Evolutionary conservation across 2,888 invertebrate species (phyloP).

Genomic region (Ceramica pisi): DNA sequence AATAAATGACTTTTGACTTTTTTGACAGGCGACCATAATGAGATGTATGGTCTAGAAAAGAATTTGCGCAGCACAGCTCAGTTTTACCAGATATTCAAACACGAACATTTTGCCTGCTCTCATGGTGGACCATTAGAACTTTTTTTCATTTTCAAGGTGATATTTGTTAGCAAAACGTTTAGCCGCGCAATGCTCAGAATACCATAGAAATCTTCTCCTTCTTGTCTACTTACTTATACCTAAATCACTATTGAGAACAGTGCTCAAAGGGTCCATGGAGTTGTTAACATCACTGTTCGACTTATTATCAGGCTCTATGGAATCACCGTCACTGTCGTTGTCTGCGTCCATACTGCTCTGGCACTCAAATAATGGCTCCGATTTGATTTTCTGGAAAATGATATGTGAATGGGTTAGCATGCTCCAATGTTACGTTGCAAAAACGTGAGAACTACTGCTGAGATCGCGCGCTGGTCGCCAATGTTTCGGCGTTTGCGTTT

Average conservation of each 20-base stretch:
- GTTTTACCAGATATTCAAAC: too few relatives aligned
- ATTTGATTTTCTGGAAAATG: constrained; percentile 78
- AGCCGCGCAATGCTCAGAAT: too few relatives aligned
- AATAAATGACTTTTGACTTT: too few relatives aligned
- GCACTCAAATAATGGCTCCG: constrained; percentile 75
- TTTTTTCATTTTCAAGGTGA: too few relatives aligned
- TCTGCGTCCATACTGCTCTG: constrained; percentile 60
- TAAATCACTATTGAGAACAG: constrained; percentile 77
- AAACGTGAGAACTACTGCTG: neutral
- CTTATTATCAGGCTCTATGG: constrained; percentile 33
- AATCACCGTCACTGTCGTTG: constrained; percentile 51
- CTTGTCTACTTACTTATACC: constrained; percentile 71
- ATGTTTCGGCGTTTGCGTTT: too few relatives aligned
- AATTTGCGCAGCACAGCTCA: too few relatives aligned
- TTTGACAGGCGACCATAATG: neutral
- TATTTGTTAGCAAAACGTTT: too few relatives aligned
- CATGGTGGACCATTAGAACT: too few relatives aligned
- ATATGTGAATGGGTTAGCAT: neutral
- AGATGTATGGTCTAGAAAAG: neutral
- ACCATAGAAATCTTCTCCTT: too few relatives aligned
- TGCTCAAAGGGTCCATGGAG: constrained; percentile 76
- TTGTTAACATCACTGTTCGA: constrained; percentile 47
- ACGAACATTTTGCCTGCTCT: too few relatives aligned
- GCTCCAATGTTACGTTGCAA: neutral
- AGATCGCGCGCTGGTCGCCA: too few relatives aligned